These are phyloP conservation scores for Drosophila orosa DNA, from an alignment of 1,140 invertebrate genomes.

Conservation along the genomic window DNA sequence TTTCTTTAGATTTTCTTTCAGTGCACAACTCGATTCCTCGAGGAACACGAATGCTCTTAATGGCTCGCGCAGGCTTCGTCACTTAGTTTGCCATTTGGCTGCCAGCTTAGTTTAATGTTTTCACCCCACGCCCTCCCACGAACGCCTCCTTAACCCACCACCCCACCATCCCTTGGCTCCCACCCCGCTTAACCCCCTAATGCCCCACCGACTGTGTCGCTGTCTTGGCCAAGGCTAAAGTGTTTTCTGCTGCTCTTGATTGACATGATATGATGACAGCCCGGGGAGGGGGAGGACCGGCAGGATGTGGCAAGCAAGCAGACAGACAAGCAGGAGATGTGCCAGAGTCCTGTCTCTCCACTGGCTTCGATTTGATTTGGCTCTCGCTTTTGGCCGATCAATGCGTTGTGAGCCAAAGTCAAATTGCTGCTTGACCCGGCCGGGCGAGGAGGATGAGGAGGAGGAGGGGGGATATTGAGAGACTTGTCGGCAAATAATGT, in stretches of 20 bases:
- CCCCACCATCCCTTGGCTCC: too few species aligned
- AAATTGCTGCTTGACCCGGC: slow-evolving; percentile 32
- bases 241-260: slow-evolving; percentile 66
- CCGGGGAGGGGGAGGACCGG: neutral
- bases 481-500: slow-evolving; percentile 34
- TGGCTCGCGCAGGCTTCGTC: slow-evolving; percentile 47
- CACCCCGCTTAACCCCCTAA: neutral
- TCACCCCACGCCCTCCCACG: neutral
- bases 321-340: neutral
- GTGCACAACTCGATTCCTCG: slow-evolving; percentile 31
- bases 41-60: slow-evolving; percentile 43
- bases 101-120: slow-evolving; percentile 73
- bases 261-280: slow-evolving; percentile 66
- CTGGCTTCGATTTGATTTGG: slow-evolving; percentile 29
- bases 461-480: slow-evolving; percentile 22
- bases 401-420: slow-evolving; percentile 28
- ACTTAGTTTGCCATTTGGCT: slow-evolving; percentile 71
- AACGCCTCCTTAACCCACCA: neutral
- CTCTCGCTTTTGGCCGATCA: slow-evolving; percentile 26
- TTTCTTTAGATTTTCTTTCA: neutral
- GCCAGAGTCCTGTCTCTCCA: slow-evolving; percentile 5
- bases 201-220: neutral
- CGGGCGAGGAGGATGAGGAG: too few species aligned
- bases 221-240: slow-evolving; percentile 45
- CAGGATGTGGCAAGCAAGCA: slow-evolving; percentile 8